A percentile compares a stretch with the other conserved stretches of the same genome.
Conservation (phyloP, 1,140 invertebrate species). For the Micrasema minimum region DNA sequence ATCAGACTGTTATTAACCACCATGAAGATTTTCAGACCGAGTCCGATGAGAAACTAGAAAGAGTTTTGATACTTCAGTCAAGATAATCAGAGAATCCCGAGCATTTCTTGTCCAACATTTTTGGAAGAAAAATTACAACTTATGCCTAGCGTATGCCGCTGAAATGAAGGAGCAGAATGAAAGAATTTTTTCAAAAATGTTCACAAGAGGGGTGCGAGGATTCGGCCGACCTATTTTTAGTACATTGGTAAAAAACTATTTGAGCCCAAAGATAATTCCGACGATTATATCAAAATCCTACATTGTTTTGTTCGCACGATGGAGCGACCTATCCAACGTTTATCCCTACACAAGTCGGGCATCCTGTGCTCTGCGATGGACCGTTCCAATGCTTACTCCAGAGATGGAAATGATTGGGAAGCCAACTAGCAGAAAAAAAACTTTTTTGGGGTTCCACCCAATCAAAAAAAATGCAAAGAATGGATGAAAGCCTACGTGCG, state of each 20-base stretch:
- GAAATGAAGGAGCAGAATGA: constrained; percentile 39
- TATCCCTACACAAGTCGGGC: constrained; percentile 13
- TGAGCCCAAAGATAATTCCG: constrained; percentile 14
- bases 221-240: constrained; percentile 15
- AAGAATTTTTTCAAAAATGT: constrained; percentile 35
- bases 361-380: constrained; percentile 32
- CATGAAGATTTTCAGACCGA: constrained; percentile 20
- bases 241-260: constrained; percentile 29
- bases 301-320: constrained; percentile 32
- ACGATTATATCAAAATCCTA: constrained; percentile 16
- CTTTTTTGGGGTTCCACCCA: constrained; percentile 38
- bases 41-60: constrained; percentile 30
- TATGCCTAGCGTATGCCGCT: constrained; percentile 6
- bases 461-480: constrained; percentile 29
- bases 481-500: constrained; percentile 30
- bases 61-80: constrained; percentile 1
- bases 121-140: constrained; percentile 8
- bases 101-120: constrained; percentile 10
- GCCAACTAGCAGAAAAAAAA: constrained; percentile 39
- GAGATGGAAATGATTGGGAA: constrained; percentile 37
- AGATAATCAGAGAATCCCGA: constrained; percentile 13
- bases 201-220: too few species aligned
- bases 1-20: background rate
- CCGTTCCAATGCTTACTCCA: constrained; percentile 37
- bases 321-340: constrained; percentile 1